phyloP scores from a whole-genome alignment of 2,113 vertebrate species.

The Bubo scandiacus region DNA sequence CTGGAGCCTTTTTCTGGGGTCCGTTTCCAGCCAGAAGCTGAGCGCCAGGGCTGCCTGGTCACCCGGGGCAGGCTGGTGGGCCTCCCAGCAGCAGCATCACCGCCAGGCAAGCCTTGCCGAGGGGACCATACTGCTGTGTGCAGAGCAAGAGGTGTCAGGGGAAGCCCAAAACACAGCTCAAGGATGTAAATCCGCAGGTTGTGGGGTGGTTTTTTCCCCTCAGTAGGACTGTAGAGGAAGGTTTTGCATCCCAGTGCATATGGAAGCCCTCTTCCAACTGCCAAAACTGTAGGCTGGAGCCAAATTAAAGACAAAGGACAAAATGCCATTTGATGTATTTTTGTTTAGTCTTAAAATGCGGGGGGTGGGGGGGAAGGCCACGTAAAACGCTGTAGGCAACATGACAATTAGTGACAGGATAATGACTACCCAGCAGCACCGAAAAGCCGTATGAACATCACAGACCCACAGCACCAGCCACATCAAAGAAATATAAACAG shows the following conservation, averaged over 20 bases:
- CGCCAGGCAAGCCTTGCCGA: not conserved
- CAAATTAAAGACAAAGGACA: not conserved
- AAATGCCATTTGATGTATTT: not conserved
- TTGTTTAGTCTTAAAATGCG: not conserved
- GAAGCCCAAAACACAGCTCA: not conserved
- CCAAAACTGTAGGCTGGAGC: not conserved
- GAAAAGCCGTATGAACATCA: not conserved
- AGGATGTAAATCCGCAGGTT: not conserved
- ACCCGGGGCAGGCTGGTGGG: not conserved
- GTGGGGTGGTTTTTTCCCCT: not conserved
- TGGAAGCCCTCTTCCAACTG: not conserved
- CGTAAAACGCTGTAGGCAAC: not conserved
- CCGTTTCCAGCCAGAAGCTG: not conserved
- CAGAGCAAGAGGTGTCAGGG: not conserved
- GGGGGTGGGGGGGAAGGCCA: not conserved
- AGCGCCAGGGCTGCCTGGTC: not conserved
- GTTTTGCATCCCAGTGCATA: not conserved
- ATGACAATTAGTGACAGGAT: not conserved
- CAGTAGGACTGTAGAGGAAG: not conserved
- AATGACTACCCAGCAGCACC: not conserved
- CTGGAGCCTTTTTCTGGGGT: not conserved
- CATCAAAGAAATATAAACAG: not conserved
- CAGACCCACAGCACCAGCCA: not conserved
- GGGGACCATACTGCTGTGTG: not conserved
- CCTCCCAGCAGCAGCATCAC: not conserved